Base-by-base conservation (phyloP, 2,113 vertebrate species). In the Seriola quinqueradiata region DNA sequence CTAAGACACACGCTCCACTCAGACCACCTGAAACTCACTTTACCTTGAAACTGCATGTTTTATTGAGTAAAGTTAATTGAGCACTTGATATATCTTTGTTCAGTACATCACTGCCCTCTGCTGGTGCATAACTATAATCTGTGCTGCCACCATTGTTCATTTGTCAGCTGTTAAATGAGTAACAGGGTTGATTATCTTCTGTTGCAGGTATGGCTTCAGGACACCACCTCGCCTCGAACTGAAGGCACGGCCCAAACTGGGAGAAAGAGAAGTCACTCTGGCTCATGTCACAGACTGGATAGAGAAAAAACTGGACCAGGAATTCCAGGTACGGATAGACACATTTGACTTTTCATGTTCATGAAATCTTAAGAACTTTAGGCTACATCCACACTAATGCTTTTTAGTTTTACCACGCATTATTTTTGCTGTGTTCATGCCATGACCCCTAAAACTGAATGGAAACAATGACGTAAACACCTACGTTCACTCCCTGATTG, bases 271-370 rank as follows among this genome's bases (percentile, higher is more conserved):
- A 92, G 98, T 99, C 36, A 99, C 98, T 77, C 94, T 99, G 74
- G 97, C 97, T 83, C 98, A 99, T n/a, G 96, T 99, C 55, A 99
- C 98, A 1, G 98, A 99, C 82, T 99, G 98, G 98, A 99, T 99
- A 71, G 98, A 99, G 89, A 99, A 95, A 92, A 99, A 99, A 92
- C 95, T 99, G 83, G 95, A 98, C 61, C 97, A 99, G 86, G 94
- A 93, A 65, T 93, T 93, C 13, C 92, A 93, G 92, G 92, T 93
- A 89, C 36, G 25, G 21, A 81, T 21, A 4, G 6, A 34, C 12
- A 14, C 2, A 55, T 67, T 42, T n/a, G 1, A 1, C 2, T n/a
- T 59, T 28, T 23, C 17, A 11, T 12, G 5, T 25, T 28, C 42
- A 17, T 32, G 8, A 6, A 28, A 68, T 48, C 28, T 28, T 44